Conservation (phyloP, 1,140 invertebrate genomes). For the Geopemphigus sp. region DNA sequence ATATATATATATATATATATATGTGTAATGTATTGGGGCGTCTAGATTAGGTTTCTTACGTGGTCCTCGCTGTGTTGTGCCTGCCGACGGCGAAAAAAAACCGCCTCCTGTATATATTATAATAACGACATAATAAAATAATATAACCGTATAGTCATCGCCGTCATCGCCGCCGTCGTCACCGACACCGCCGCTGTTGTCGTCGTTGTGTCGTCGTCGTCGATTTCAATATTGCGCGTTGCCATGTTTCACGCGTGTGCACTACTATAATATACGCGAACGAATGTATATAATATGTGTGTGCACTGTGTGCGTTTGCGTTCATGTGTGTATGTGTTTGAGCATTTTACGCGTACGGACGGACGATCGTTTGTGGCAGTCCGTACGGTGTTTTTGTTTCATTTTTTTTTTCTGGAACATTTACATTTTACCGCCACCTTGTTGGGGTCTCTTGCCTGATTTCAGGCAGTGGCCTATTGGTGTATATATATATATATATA, state of each 20-base stretch:
- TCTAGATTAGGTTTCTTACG: no score
- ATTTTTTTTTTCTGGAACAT: slow-evolving; percentile 30
- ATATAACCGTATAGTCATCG: neutral
- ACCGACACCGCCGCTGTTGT: neutral
- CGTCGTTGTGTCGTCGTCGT: neutral
- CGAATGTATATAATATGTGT: neutral
- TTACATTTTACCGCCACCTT: slow-evolving; percentile 2
- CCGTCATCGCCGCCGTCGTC: neutral
- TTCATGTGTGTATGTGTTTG: no score
- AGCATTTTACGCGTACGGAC: no score
- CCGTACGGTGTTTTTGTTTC: slow-evolving; percentile 6
- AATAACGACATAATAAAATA: slow-evolving; percentile 14
- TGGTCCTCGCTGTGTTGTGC: no score
- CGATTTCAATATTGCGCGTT: slow-evolving; percentile 30
- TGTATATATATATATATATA: no score
- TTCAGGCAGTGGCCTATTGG: neutral
- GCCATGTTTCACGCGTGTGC: slow-evolving; percentile 33
- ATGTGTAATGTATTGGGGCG: no score
- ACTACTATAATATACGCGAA: neutral
- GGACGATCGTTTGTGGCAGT: neutral
- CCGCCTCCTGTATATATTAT: neutral
- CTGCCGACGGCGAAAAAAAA: neutral
- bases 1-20: no score
- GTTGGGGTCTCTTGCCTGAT: slow-evolving; percentile 28
- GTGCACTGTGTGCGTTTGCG: neutral